Base-by-base conservation (phyloP, 1,140 invertebrate genomes). In the Drosophila sp. region DNA sequence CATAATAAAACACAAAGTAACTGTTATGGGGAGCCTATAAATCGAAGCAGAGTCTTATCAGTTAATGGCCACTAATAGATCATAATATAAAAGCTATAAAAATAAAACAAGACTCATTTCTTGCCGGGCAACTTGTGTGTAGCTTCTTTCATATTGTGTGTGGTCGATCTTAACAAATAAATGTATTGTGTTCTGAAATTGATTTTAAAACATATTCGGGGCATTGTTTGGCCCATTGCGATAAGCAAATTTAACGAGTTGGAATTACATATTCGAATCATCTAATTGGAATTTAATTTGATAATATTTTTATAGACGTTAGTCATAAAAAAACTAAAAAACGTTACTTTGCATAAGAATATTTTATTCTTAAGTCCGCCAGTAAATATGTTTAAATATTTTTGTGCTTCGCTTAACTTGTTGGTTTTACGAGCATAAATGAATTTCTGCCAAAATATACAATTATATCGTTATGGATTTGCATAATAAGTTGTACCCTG, bases 21-120 rank as follows among this genome's bases (percentile, higher is more conserved):
- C 59, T 16, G 34, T 58, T 40, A 43, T 40, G 46, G 7, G 18
- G 13, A 11, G 25, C 13, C 27, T 25, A 57, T 61, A 53, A 73
- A 67, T 9, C 14, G 40, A 45, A 64, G 36, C 64, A 46, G 40
- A 25, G 29, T 7, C 74, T 81, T 86, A 87, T 86, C 82, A 72
- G 65, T 76, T 87, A 87, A 87, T 87, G 83, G 66, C 61, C 62
- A 51, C 82, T 82, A 87, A 87, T 89, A 89, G 83, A 87, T 87
- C 83, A 89, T 76, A 89, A 83, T 82, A 62, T 50, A 75, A 82
- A 79, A 64, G 18, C 67, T 38, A 82, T 87, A 82, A 87, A 82
- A 79, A 61, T 41, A 14, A 54, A 40, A 66, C 46, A 73, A 78
- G 58, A 75, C 43, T 72, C 53, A 66, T 63, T 70, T 73, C 62